phyloP scores from a whole-genome alignment of 2,113 vertebrate species.

The Chauna torquata region DNA sequence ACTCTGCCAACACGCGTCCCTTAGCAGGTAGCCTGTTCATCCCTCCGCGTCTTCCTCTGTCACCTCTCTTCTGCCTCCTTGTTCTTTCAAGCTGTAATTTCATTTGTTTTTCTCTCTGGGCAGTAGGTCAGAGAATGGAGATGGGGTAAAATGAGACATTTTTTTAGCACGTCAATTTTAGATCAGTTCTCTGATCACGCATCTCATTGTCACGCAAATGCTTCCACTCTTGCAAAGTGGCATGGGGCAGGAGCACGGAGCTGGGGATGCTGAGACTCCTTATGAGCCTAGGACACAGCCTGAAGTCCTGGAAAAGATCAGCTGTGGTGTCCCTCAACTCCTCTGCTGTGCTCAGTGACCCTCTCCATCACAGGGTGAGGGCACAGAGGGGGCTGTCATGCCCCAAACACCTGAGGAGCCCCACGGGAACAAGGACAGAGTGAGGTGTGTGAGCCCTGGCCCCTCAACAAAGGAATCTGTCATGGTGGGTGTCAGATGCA shows the following conservation, averaged over 20 bases:
- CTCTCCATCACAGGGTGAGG: not conserved
- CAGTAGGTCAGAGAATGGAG: not conserved
- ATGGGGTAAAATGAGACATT: not conserved
- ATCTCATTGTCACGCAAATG: rapidly evolving
- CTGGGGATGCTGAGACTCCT: not conserved
- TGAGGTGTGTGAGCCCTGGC: not conserved
- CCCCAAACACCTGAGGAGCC: not conserved
- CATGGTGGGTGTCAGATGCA: not conserved
- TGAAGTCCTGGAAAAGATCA: not conserved
- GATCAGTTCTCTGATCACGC: not conserved
- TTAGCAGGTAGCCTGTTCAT: not conserved
- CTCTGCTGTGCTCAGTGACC: not conserved
- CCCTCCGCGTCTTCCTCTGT: not conserved
- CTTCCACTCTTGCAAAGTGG: not conserved
- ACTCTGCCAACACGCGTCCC: not conserved
- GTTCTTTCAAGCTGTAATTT: not conserved
- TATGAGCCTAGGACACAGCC: not conserved
- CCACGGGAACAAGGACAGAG: rapidly evolving
- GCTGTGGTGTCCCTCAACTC: not conserved
- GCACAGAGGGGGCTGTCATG: not conserved
- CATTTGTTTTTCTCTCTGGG: not conserved
- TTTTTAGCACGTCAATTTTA: not conserved
- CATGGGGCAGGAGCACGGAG: not conserved
- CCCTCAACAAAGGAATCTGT: not conserved
- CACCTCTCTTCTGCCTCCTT: not conserved